Base-by-base conservation (phyloP, 2,888 invertebrate genomes). In the Andrena camellia region DNA sequence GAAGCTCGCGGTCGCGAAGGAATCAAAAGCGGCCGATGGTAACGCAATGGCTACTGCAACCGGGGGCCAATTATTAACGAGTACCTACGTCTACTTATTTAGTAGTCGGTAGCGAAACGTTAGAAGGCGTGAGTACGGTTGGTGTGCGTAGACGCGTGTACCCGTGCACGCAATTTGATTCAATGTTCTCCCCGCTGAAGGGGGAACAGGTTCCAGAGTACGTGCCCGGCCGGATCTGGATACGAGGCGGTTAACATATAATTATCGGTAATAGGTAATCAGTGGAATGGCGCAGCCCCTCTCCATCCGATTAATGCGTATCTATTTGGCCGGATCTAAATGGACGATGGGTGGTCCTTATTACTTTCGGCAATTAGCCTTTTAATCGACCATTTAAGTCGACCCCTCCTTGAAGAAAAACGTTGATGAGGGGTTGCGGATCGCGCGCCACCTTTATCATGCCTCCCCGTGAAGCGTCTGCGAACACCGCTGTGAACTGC, bases 201-300 rank as follows among this genome's bases (percentile, higher is more conserved):
- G 78, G 42, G 84, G 86, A 87, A 89, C 89, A 86, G 88, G 88
- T 88, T 88, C 67, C 52, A 7, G 66, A 62, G 60, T 66, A 70
- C 70, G 69, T 63, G 78, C 67, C 71, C 70, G 60, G 59, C 66
- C 68, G 66, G 42, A 57, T 72, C 70, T 63, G 62, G 42, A 73
- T 81, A 66, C 75, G 26, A 23, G 23, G 35, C 70, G 78, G 79
- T 80, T 77, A 87, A 84, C 89, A 81, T 88, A 85, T 88, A 89
- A 88, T 88, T 88, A 88, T 79, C 74, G 79, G 78, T 84, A 88
- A 88, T 88, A 87, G 89, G 67, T 85, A 87, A 88, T 88, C 88
- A 75, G 64, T 62, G 69, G 77, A 77, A 68, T 75, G 42, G 4
- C 17, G 69, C 69, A 29, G 79, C 57, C n/a, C 59, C 68, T 26